Evolutionary conservation across 30 jellyfish, hydroid and myxozoan genomes (phyloP).

Genomic region (Hydractinia echinata): DNA sequence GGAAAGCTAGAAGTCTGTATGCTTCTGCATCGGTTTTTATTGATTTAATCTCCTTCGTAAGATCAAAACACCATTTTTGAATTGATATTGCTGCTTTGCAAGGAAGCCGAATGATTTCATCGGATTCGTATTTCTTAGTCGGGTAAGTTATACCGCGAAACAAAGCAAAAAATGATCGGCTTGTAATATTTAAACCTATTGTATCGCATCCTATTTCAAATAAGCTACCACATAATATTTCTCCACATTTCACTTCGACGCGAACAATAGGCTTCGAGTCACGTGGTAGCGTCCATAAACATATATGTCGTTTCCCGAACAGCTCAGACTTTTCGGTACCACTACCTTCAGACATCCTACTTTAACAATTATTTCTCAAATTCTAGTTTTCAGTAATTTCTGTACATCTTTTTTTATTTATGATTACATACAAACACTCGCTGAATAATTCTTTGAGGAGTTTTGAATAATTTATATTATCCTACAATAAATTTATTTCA

Average conservation of each 20-base stretch:
- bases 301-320: constrained; percentile 32
- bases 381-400: too few relatives aligned
- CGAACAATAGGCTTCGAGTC: constrained; percentile 91
- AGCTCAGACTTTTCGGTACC: not conserved
- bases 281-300: constrained; percentile 76
- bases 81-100: constrained; percentile 48
- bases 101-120: constrained; percentile 58
- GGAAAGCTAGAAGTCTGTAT: constrained; percentile 54
- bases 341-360: too few relatives aligned
- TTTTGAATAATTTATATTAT: too few relatives aligned
- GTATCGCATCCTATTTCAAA: constrained; percentile 58
- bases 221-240: constrained; percentile 50
- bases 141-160: constrained; percentile 76
- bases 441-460: too few relatives aligned
- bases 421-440: too few relatives aligned
- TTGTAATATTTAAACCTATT: constrained; percentile 39
- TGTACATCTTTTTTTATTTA: too few relatives aligned
- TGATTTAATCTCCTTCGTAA: constrained; percentile 52
- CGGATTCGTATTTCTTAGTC: constrained; percentile 49
- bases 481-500: too few relatives aligned
- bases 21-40: constrained; percentile 66
- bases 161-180: constrained; percentile 19
- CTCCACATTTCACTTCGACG: constrained; percentile 58
- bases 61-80: constrained; percentile 78
- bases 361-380: too few relatives aligned